Evolutionary conservation across 2,113 vertebrate species (phyloP), one percentile per base, ranked within the genome.

Genomic region (Lepus europaeus): DNA sequence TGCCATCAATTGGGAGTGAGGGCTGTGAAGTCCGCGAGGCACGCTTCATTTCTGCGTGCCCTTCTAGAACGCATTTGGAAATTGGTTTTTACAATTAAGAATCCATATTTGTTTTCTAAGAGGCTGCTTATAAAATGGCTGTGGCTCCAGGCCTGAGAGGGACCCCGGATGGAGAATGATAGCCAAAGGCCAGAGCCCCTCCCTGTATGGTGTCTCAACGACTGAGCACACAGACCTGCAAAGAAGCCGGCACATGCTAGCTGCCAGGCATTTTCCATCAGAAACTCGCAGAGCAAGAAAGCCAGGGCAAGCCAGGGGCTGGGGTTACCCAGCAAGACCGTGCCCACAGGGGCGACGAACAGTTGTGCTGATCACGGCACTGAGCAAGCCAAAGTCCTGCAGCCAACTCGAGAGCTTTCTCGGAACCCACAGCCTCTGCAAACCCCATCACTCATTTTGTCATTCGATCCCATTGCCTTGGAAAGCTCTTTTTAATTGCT

Each of bases 21-120:
- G 17, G 1, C 70, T 33, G 64, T 56, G 90, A 95, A 92, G 73
- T 89, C 93, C 27, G 70, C 11, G 61, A 90, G 74, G 45, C 64
- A 31, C 66, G 78, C 64, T 87, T 73, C 93, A 83, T 93, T 93
- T 95, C 96, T 95, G 85, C 73, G 17, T 64, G 86, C 64, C 78
- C 82, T 83, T 95, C 92, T 33, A 80, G 70, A 77, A 36, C 0
- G 23, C 82, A 19, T 45, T 77, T 93, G 78, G 96, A 95, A 93
- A 97, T 96, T 94, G 90, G 73, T 92, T 97, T 45, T 97, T 80
- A 86, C 85, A 96, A 93, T 96, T 86, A 91, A 96, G 89, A 96
- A 96, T 97, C 95, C 70, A 89, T 95, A 87, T 92, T 87, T 11
- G 53, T 97, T 97, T 95, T 87, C 79, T 51, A 51, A 80, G 81